Conservation (phyloP, 2,888 invertebrate species). For the Tricholauxania praeusta region DNA sequence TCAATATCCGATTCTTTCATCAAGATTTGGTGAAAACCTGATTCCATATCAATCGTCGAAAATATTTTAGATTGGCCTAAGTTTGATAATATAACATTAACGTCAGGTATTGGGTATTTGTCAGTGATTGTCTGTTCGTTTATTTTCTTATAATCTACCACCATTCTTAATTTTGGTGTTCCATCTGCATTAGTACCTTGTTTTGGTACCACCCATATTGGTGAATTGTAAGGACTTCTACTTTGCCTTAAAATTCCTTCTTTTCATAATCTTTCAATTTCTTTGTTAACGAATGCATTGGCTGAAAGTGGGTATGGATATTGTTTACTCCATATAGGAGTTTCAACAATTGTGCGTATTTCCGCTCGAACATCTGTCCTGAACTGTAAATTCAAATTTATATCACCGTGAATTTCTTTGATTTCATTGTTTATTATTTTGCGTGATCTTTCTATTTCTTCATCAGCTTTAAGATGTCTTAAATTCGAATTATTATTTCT, state of each 20-base stretch:
- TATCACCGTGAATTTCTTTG: constrained; percentile 7
- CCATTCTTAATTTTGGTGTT: constrained; percentile 36
- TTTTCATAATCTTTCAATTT: constrained; percentile 31
- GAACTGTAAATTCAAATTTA: constrained; percentile 38
- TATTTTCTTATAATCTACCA: constrained; percentile 39
- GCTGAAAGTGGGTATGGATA: constrained; percentile 40
- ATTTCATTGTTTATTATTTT: neutral
- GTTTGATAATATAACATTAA: constrained; percentile 38
- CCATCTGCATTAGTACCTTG: constrained; percentile 28
- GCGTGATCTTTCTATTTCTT: too few species aligned
- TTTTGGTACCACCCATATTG: constrained; percentile 10
- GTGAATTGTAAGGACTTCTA: constrained; percentile 35
- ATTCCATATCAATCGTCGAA: constrained; percentile 43
- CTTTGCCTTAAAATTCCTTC: constrained; percentile 33
- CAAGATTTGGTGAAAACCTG: constrained; percentile 43
- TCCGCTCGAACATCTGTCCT: constrained; percentile 39
- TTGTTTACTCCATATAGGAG: constrained; percentile 37
- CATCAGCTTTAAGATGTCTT: too few species aligned
- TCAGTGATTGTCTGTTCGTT: constrained; percentile 40
- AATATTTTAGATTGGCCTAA: constrained; percentile 36
- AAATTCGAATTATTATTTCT: too few species aligned
- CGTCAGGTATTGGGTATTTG: constrained; percentile 39
- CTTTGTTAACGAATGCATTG: constrained; percentile 34
- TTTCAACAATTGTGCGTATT: constrained; percentile 38
- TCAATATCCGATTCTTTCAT: constrained; percentile 41